Conservation (phyloP, 1,140 invertebrate genomes). For the Bombus waltoni region DNA sequence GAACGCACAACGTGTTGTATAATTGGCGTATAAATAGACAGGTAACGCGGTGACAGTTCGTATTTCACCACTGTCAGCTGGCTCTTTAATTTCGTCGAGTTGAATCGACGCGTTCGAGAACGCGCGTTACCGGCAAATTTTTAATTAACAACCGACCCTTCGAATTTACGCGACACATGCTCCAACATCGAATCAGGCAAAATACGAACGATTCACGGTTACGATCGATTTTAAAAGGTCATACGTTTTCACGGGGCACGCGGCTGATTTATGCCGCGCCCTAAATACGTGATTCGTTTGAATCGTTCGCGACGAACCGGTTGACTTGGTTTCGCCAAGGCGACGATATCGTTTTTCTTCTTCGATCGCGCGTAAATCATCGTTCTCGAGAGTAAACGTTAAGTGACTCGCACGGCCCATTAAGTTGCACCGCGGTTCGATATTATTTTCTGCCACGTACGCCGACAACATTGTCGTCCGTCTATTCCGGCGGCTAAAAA, state of each 20-base stretch:
- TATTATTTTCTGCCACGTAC: conserved; percentile 36
- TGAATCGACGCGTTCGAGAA: neutral
- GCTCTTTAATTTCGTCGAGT: conserved; percentile 23
- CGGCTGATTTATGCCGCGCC: conserved; percentile 70
- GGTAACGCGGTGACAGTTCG: neutral
- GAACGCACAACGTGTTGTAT: neutral
- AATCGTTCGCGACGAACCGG: conserved; percentile 38
- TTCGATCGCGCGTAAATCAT: conserved; percentile 61
- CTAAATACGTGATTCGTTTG: conserved; percentile 62
- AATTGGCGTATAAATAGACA: conserved; percentile 2
- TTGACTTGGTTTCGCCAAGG: conserved; percentile 36
- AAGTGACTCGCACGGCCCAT: conserved; percentile 52
- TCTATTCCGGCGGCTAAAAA: neutral
- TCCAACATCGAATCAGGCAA: neutral
- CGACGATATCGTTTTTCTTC: conserved; percentile 26
- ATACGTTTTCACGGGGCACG: conserved; percentile 60
- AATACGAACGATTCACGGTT: conserved; percentile 40
- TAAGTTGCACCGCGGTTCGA: neutral
- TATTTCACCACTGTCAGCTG: neutral
- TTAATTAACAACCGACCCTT: conserved; percentile 28
- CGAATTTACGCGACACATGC: neutral
- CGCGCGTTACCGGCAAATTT: conserved; percentile 1
- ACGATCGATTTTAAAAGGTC: conserved; percentile 70
- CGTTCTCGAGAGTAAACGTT: conserved; percentile 43
- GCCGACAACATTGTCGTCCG: neutral